phyloP scores from a whole-genome alignment of 1,140 invertebrate species.

The Trachelipus rathkii region DNA sequence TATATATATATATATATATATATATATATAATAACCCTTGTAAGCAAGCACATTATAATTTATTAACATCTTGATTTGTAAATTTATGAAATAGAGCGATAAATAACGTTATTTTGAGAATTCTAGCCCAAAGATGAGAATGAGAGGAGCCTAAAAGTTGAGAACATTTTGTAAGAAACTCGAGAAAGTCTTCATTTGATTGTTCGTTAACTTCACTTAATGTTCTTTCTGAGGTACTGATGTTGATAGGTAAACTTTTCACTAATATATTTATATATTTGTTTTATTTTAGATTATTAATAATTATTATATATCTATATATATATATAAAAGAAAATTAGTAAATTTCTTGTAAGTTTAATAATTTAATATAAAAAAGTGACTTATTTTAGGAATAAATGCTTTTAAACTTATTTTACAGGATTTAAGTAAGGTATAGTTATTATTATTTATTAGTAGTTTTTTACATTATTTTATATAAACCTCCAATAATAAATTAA shows the following conservation, averaged over 20 bases:
- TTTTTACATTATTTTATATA: not conserved
- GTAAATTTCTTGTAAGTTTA: too few relatives aligned
- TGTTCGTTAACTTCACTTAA: too few relatives aligned
- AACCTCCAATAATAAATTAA: too few relatives aligned
- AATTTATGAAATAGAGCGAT: not conserved
- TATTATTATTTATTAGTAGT: not conserved
- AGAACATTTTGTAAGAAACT: too few relatives aligned
- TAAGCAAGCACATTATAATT: not conserved
- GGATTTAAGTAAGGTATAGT: not conserved
- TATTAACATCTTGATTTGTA: too few relatives aligned
- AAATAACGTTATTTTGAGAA: not conserved
- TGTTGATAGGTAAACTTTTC: not conserved
- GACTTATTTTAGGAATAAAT: not conserved
- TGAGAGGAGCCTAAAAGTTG: not conserved
- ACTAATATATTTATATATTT: not conserved
- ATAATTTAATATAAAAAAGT: too few relatives aligned
- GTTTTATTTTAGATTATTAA: not conserved
- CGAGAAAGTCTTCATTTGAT: too few relatives aligned
- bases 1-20: constrained; percentile 1
- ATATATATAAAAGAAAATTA: too few relatives aligned
- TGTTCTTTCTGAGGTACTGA: not conserved
- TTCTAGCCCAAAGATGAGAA: constrained; percentile 3
- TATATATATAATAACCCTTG: not conserved
- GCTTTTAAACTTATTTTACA: too few relatives aligned
- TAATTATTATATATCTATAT: not conserved